Base-by-base conservation (phyloP, 2,797 vertebrate species). In the Oophaga sylvatica region DNA sequence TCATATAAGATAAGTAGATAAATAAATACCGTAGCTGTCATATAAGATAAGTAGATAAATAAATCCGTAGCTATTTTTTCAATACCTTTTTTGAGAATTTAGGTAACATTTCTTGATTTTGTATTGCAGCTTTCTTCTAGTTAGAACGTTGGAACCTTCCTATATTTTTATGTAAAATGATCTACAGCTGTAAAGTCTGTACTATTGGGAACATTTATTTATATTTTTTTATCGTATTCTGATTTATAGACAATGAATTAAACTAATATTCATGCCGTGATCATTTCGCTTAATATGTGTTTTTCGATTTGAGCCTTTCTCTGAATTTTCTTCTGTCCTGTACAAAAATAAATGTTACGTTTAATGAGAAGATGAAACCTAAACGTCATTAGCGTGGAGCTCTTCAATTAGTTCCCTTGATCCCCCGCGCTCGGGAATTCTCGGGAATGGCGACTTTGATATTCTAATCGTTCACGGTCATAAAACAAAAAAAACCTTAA, bases 401-500 rank as follows among this genome's bases (percentile, higher is more conserved):
- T 86, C 7, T 68, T 22, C 41, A 12, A 31, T 11, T 53, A 8
- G 17, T 86, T 57, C 2, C 29, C 63, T 71, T 22, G 31, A 48
- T 45, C 29, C 16, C 22, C 45, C 48, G 13, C 56, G 31, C 35
- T 67, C 10, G 35, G 35, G 35, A 35, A 29, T 59, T 86, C 20
- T 56, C 48, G 19, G 56, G 59, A 31, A 75, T 75, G 48, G 57
- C 35, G 67, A 84, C 76, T 71, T 56, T 35, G 56, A 19, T 22
- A 53, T 80, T 88, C 48, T 60, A 88, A 88, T 88, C 78, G 48
- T 76, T 88, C 71, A 62, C 22, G 9, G 59, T 85, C 83, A 85
- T 88, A 81, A 88, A 88, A 82, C n/a, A 20, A 59, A 73, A 73
- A 8, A 85, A 81, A 85, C 83, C 87, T 88, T 85, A 88, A 59